Conservation (phyloP, 1,140 invertebrate genomes). For the Temnothorax nylanderi region DNA sequence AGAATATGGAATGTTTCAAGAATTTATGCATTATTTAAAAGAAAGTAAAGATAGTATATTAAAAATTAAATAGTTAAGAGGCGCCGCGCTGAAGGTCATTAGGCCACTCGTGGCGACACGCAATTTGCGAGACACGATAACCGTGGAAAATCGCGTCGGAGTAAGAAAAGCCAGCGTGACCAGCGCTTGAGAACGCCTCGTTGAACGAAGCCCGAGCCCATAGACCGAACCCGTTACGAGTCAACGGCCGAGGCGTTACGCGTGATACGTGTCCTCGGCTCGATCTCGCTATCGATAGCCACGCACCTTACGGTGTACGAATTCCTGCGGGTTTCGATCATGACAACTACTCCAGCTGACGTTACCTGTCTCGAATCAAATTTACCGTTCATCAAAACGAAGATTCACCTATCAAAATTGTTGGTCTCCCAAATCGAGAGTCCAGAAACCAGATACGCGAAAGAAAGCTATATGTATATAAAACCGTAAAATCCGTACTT, state of each 20-base stretch:
- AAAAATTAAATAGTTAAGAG: neutral
- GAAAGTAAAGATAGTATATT: neutral
- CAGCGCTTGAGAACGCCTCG: conserved; percentile 61
- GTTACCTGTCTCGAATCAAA: conserved; percentile 12
- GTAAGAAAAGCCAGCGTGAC: conserved; percentile 34
- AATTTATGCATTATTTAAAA: neutral
- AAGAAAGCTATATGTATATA: neutral
- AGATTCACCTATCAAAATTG: neutral
- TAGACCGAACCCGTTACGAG: conserved; percentile 79
- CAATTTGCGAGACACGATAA: conserved; percentile 10
- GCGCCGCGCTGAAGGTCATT: neutral
- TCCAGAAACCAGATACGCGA: neutral
- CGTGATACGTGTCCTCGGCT: conserved; percentile 59
- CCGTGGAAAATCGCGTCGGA: conserved; percentile 42
- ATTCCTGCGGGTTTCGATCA: conserved; percentile 51
- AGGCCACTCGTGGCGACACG: neutral
- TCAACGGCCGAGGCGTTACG: conserved; percentile 75
- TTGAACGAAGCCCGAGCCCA: conserved; percentile 61
- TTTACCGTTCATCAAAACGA: neutral
- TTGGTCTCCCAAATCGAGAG: neutral
- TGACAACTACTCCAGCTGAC: conserved; percentile 10
- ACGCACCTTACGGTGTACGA: conserved; percentile 59
- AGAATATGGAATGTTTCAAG: neutral
- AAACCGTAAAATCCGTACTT: neutral
- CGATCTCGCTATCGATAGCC: conserved; percentile 67